Evolutionary conservation across 2,113 vertebrate genomes (phyloP), one percentile per base, ranked within the genome.

Genomic region (Chroicocephalus ridibundus): DNA sequence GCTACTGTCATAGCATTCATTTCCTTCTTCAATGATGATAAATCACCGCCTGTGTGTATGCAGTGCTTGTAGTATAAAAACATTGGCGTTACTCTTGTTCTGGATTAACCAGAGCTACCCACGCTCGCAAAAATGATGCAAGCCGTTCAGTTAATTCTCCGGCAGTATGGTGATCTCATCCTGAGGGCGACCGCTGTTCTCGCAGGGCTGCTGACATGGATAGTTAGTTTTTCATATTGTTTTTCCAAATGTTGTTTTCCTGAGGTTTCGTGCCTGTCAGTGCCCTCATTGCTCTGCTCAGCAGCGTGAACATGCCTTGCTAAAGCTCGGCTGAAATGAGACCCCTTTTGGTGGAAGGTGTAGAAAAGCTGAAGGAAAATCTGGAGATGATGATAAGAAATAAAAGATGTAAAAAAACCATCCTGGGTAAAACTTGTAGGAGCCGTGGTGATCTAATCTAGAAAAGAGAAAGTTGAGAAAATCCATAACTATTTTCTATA

Each of bases 231-330:
- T 80, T 69, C 11, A 3, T 29, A 36, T 4, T 49, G 47, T 26
- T 85, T 87, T 79, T 18, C 46, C 32, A 58, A 4, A 4, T 34
- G 69, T 55, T 62, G 49, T 21, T 66, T 44, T 55, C 44, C 42
- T 66, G 60, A 42, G 71, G 7, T 69, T 93, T 88, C 58, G 25
- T 55, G 24, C 25, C 4, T n/a, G 19, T 36, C 80, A 17, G 17
- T 52, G n/a, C 21, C 57, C n/a, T 75, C 4, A 0, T 26, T 72
- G 18, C 9, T 40, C 0, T 1, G 27, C 54, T 86, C 40, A 62
- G 44, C 9, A 12, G 27, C 10, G 16, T 69, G 74, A 82, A 25
- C 1, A 0, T 4, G 7, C 15, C 44, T 51, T 44, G 52, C 90
- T 95, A 47, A n/a, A 64, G 24, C 65, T 76, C 69, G 88, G 52